phyloP scores from a whole-genome alignment of 1,140 invertebrate species.

The Habropoda laboriosa region DNA sequence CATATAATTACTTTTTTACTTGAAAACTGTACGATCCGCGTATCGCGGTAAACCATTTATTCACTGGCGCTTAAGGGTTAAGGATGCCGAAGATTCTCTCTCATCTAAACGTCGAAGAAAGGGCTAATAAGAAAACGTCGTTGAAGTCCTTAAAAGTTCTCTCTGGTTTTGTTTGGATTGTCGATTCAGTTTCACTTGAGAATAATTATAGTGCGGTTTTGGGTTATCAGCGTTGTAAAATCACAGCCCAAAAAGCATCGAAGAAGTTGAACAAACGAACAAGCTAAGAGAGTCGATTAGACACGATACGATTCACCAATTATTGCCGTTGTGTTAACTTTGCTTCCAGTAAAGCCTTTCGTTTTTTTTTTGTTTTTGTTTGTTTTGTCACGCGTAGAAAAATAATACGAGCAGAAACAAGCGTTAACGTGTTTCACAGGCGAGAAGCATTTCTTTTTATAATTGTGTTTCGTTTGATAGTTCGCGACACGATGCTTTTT shows the following conservation, averaged over 20 bases:
- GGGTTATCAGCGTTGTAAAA: conserved; percentile 21
- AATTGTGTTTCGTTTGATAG: too few species aligned
- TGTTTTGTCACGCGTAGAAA: not conserved
- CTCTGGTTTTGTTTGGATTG: conserved; percentile 25
- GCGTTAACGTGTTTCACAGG: not conserved
- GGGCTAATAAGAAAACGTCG: conserved; percentile 22
- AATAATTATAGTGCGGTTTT: conserved; percentile 9
- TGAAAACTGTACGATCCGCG: conserved; percentile 7
- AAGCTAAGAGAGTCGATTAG: not conserved
- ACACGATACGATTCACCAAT: not conserved
- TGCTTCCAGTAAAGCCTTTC: not conserved
- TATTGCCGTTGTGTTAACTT: not conserved
- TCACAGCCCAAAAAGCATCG: conserved; percentile 48
- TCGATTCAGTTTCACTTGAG: conserved; percentile 31
- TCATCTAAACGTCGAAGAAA: conserved; percentile 4
- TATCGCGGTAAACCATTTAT: conserved; percentile 7
- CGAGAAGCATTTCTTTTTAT: too few species aligned
- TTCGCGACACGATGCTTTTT: too few species aligned
- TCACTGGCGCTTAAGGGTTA: conserved; percentile 1
- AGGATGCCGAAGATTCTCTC: conserved; percentile 13
- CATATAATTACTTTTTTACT: conserved; percentile 1
- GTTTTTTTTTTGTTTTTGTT: not conserved
- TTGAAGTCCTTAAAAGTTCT: conserved; percentile 28
- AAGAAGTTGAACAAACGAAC: conserved; percentile 35
- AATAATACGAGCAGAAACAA: conserved; percentile 4